Percentiles rank a stretch among this genome's conserved stretches.
These are phyloP conservation scores for Pseudois nayaur DNA, from an alignment of 2,113 vertebrate genomes.

Conservation along the genomic window DNA sequence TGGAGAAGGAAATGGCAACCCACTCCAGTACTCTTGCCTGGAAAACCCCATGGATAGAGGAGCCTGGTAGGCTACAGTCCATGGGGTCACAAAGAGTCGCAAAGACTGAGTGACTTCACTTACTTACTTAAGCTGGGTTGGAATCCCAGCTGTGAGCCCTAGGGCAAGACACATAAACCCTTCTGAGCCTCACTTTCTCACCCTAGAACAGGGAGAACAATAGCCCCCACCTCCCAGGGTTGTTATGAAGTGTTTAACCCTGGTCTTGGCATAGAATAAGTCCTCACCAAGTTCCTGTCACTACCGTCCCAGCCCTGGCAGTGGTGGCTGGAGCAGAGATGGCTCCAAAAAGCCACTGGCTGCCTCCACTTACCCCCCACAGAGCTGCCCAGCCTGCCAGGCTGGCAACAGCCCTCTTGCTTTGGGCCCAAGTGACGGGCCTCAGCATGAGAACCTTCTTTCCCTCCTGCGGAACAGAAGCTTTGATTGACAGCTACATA, in stretches of 20 bases:
- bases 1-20: no score
- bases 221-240: background rate
- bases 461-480: background rate
- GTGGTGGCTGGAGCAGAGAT: background rate
- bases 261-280: background rate
- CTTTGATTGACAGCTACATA: slow-evolving; percentile 34
- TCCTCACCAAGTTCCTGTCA: background rate
- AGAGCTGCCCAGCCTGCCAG: background rate
- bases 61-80: no score
- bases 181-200: background rate
- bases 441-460: background rate
- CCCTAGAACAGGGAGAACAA: background rate
- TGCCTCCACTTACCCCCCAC: background rate
- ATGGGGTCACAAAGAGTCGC: no score
- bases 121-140: background rate
- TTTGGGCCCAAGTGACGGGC: background rate
- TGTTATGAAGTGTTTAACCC: background rate
- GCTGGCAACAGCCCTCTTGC: background rate
- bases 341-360: background rate
- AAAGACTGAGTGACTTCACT: no score
- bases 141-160: background rate
- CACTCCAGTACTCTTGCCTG: no score
- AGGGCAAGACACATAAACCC: background rate
- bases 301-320: background rate
- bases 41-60: no score